These are phyloP conservation scores for Prosapia bicincta DNA, from an alignment of 2,888 invertebrate species.

Conservation along the genomic window DNA sequence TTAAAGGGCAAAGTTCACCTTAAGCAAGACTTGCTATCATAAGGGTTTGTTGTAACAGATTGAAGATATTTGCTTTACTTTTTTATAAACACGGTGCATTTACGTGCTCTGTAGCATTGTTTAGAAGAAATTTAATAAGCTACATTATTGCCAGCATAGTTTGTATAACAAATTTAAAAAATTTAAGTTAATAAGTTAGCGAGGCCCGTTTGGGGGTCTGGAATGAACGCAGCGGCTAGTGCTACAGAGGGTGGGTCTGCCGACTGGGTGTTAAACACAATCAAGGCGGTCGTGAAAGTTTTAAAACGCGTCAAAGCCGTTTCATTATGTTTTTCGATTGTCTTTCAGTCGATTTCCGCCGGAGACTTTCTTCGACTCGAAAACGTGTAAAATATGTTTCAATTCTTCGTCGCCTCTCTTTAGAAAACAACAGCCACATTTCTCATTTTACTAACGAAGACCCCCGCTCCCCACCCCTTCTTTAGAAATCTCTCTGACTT, in stretches of 20 bases:
- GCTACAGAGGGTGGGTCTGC: background rate
- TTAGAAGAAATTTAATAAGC: too few relatives aligned
- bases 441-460: conserved; percentile 30
- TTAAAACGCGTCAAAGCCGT: background rate
- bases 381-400: background rate
- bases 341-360: background rate
- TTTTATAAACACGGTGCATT: too few relatives aligned
- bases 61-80: too few relatives aligned
- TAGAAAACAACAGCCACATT: conserved; percentile 14
- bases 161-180: background rate
- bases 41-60: too few relatives aligned
- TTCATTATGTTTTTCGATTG: background rate
- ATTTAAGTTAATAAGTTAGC: background rate
- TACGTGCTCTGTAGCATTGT: too few relatives aligned
- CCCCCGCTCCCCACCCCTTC: background rate
- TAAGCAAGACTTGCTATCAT: too few relatives aligned
- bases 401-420: background rate
- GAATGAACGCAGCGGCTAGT: background rate
- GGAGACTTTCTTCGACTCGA: background rate
- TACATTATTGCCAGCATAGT: background rate
- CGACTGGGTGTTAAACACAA: background rate
- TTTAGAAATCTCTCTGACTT: conserved; percentile 10
- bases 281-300: background rate
- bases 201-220: too few relatives aligned
- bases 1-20: too few relatives aligned